Evolutionary conservation across 2,113 vertebrate species (phyloP), one percentile per base, ranked within the genome.

Genomic region (Anolis carolinensis): DNA sequence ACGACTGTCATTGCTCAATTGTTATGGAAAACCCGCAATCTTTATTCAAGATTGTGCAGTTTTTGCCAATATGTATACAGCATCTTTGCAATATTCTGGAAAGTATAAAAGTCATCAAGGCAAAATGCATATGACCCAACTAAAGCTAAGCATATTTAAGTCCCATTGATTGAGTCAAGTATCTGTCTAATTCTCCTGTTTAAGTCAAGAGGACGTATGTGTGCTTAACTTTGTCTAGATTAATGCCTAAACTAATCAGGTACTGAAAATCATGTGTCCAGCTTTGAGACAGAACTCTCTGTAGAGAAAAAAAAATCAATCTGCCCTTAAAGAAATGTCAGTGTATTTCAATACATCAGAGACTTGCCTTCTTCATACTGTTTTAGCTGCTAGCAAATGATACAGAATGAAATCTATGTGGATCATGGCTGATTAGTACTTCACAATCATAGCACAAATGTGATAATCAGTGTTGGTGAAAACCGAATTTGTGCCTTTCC

Each of bases 241-340:
- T 50, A 81, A 68, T 32, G 63, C 7, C 63, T 48, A 55, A 71
- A 82, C 32, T 82, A 82, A 71, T 52, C 48, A 82, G 27, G 30
- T 32, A 70, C 8, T 70, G 21, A 70, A 70, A 81, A 1, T 25
- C 48, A 70, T 32, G 36, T 34, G 20, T 70, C 67, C 80, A 25
- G 23, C 48, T 81, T 70, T 81, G 30, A 70, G 11, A 25, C n/a
- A 32, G 65, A 50, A 65, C 36, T 81, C 65, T 81, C 32, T 72
- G 48, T 72, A 27, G 50, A 59, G 39, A 48, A 72, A 55, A 72
- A 44, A 50, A 50, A 25, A 18, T 39, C 30, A 52, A 16, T 44
- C 39, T 81, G 62, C 39, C 79, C 59, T 81, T 68, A 50, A 82
- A 82, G 59, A 82, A 70, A 71, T 71, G 25, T 34, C 81, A 82